These are phyloP conservation scores for Sandelia bainsii DNA, from an alignment of 2,797 vertebrate species.

Conservation along the genomic window DNA sequence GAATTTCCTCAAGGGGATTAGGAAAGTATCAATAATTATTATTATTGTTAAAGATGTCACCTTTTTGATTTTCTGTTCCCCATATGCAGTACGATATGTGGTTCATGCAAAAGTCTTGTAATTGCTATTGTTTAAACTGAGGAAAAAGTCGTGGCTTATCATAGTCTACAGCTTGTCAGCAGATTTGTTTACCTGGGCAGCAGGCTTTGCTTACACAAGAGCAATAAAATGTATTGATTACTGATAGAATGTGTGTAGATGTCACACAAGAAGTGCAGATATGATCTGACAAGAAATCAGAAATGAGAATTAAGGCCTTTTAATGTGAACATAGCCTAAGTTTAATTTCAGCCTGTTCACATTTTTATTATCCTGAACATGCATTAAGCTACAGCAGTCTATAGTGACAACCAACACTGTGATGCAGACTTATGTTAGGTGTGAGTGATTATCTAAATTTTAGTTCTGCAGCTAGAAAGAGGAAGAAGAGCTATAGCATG, in stretches of 20 bases:
- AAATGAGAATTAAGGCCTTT: no score
- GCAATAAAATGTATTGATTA: conserved; percentile 60
- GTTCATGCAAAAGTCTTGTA: neutral
- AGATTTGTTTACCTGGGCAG: conserved; percentile 54
- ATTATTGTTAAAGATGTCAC: no score
- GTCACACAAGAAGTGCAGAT: conserved; percentile 11
- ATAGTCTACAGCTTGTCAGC: conserved; percentile 16
- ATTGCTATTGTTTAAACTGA: conserved; percentile 6
- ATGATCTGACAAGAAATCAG: no score
- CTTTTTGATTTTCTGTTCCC: neutral
- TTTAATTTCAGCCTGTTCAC: conserved; percentile 37
- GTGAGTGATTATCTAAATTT: conserved; percentile 63
- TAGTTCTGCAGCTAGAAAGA: conserved; percentile 56
- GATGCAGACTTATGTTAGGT: conserved; percentile 12
- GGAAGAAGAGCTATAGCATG: conserved; percentile 31
- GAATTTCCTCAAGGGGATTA: no score
- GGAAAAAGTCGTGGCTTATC: conserved; percentile 10
- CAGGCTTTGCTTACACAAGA: conserved; percentile 46
- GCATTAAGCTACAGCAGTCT: conserved; percentile 54
- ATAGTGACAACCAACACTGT: conserved; percentile 41
- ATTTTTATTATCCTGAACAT: conserved; percentile 48
- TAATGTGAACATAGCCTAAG: no score
- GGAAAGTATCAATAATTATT: neutral
- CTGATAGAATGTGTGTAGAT: conserved; percentile 40
- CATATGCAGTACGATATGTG: neutral